phyloP scores from a whole-genome alignment of 2,888 invertebrate genomes.

The Petrolisthes manimaculis region DNA sequence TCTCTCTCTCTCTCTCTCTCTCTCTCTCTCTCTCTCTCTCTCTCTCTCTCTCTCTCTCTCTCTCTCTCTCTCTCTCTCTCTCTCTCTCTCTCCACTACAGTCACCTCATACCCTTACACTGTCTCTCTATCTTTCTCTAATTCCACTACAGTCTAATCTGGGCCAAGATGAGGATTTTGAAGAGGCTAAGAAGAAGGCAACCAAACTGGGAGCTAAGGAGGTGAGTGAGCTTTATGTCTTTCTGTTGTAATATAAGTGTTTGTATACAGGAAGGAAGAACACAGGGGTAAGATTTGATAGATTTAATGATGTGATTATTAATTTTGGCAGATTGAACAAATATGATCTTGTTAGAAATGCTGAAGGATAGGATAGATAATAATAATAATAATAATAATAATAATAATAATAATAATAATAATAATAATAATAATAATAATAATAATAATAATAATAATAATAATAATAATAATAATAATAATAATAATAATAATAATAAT shows the following conservation, averaged over 20 bases:
- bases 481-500: too few relatives aligned
- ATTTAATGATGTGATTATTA: too few relatives aligned
- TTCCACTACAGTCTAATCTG: conserved; percentile 77
- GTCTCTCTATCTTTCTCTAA: conserved; percentile 9
- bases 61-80: conserved; percentile 7
- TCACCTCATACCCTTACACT: not conserved
- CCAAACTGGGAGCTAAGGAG: conserved; percentile 81
- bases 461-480: too few relatives aligned
- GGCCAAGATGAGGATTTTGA: conserved; percentile 87
- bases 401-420: too few relatives aligned
- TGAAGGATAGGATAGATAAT: too few relatives aligned
- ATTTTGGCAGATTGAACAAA: too few relatives aligned
- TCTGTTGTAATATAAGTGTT: not conserved
- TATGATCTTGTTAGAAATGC: too few relatives aligned
- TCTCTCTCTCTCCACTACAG: not conserved
- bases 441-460: too few relatives aligned
- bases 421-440: too few relatives aligned
- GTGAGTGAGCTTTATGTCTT: conserved; percentile 71
- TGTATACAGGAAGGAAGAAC: not conserved
- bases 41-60: conserved; percentile 6
- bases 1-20: conserved; percentile 14
- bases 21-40: conserved; percentile 7
- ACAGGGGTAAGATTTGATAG: too few relatives aligned
- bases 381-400: too few relatives aligned
- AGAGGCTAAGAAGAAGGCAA: conserved; percentile 79